Evolutionary conservation across 2,888 invertebrate genomes (phyloP).

Genomic region (Elegia similella): DNA sequence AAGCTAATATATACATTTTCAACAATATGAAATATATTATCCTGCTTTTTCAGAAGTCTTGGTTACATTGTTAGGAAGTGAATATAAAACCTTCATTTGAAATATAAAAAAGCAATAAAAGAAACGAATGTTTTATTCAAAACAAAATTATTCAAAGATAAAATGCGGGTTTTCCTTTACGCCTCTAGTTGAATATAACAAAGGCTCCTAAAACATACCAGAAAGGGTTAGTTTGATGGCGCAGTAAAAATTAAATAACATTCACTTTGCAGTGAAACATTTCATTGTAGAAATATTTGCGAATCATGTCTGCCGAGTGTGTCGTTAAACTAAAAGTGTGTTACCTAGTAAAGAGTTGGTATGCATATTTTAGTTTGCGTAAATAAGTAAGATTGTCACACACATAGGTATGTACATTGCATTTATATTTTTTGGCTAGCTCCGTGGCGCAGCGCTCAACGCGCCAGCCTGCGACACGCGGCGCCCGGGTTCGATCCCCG

Average conservation of each 20-base stretch:
- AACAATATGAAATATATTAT: too few species aligned
- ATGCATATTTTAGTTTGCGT: too few species aligned
- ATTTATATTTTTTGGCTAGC: too few species aligned
- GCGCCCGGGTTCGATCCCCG: too few species aligned
- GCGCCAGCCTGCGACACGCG: too few species aligned
- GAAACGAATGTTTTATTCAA: slow-evolving; percentile 1
- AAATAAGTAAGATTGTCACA: too few species aligned
- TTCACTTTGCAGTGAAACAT: slow-evolving; percentile 1
- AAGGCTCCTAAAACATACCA: not conserved
- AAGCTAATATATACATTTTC: too few species aligned
- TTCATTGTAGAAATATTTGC: not conserved
- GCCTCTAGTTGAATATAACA: not conserved
- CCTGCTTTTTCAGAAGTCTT: too few species aligned
- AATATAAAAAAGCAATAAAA: not conserved
- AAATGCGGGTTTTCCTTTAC: not conserved
- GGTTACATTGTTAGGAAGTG: not conserved
- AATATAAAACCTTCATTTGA: not conserved
- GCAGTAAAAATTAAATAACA: slow-evolving; percentile 3
- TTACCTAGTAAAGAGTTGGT: too few species aligned
- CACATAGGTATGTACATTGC: too few species aligned
- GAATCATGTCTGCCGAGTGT: not conserved
- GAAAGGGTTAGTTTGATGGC: not conserved
- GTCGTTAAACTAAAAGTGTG: too few species aligned
- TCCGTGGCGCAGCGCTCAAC: too few species aligned
- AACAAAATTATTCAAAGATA: not conserved